These are phyloP conservation scores for Scaptomyza parva DNA, from an alignment of 2,888 invertebrate genomes.

Conservation along the genomic window DNA sequence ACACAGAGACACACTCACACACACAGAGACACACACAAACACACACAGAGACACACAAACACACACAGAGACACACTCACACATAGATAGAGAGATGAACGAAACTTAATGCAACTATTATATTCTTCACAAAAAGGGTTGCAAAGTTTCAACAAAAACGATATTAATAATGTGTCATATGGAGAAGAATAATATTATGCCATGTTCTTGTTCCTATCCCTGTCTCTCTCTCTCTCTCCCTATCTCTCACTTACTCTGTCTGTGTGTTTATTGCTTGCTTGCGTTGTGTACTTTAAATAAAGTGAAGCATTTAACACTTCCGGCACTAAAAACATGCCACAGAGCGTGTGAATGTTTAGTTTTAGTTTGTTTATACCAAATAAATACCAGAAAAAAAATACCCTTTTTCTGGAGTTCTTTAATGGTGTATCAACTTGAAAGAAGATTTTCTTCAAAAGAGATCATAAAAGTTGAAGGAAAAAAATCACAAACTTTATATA, in stretches of 20 bases:
- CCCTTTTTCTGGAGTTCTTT: too few relatives aligned
- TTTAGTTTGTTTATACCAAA: slow-evolving; percentile 27
- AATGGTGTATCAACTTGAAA: too few relatives aligned
- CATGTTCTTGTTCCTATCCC: slow-evolving; percentile 8
- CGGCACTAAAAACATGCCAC: slow-evolving; percentile 58
- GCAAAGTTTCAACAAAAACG: slow-evolving; percentile 59
- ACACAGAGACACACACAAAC: too few relatives aligned
- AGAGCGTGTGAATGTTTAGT: slow-evolving; percentile 75
- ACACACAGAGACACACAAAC: too few relatives aligned
- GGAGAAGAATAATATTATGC: slow-evolving; percentile 68
- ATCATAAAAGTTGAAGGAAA: too few relatives aligned
- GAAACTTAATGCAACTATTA: slow-evolving; percentile 13
- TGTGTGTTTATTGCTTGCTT: slow-evolving; percentile 27
- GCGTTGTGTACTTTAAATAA: slow-evolving; percentile 73
- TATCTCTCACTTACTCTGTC: slow-evolving; percentile 10
- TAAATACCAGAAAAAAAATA: too few relatives aligned
- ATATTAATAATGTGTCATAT: slow-evolving; percentile 76
- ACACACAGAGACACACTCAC: too few relatives aligned
- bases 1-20: slow-evolving; percentile 12
- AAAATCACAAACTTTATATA: too few relatives aligned
- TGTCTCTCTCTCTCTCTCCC: slow-evolving; percentile 1
- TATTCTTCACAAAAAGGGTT: slow-evolving; percentile 63
- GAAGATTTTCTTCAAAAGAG: too few relatives aligned
- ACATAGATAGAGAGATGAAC: slow-evolving; percentile 11
- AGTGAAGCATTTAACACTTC: slow-evolving; percentile 81